Evolutionary conservation across 2,888 invertebrate species (phyloP), one percentile per base, ranked within the genome.

Genomic region (Cephus pulcher): DNA sequence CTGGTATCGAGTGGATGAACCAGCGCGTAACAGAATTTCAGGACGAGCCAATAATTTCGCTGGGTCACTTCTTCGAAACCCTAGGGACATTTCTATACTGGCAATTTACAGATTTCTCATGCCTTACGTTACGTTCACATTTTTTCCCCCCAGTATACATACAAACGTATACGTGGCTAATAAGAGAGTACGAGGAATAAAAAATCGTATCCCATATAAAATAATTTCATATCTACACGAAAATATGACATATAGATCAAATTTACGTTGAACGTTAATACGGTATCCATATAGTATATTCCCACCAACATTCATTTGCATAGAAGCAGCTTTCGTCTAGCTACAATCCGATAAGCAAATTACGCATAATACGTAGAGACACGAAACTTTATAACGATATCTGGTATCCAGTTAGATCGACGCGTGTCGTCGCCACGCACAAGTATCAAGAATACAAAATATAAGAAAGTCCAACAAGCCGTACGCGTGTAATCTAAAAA

Each of bases 81-180:
- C 85, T 3, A 34, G 85, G 84, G 86, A 87, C 80, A 73, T 80
- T 84, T 79, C 80, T 76, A 78, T 76, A 78, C 80, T 77, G 78
- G 81, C 82, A 80, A 78, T 85, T 86, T 85, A 84, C 82, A 83
- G 84, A 85, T 84, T 87, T 84, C 80, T 83, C 77, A 76, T 83
- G 79, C 77, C 81, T 80, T 73, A 71, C 32, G 70, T 70, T 32
- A 40, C 15, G 23, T 56, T 23, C 9, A 23, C 23, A 2, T 37
- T 12, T 37, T 37, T 4, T 12, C 12, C 12, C 15, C 15, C 9
- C 23, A 56, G 33, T 71, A 71, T 71, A 32, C 12, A 15, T 12
- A 11, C 12, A 71, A 32, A 71, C 12, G 12, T 9, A 56, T 56
- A 56, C 40, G 56, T 23, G 23, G 23, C 56, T 56, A 9, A 9